phyloP scores from a whole-genome alignment of 92 coral and sea anemone species.

The Porites evermanni region DNA sequence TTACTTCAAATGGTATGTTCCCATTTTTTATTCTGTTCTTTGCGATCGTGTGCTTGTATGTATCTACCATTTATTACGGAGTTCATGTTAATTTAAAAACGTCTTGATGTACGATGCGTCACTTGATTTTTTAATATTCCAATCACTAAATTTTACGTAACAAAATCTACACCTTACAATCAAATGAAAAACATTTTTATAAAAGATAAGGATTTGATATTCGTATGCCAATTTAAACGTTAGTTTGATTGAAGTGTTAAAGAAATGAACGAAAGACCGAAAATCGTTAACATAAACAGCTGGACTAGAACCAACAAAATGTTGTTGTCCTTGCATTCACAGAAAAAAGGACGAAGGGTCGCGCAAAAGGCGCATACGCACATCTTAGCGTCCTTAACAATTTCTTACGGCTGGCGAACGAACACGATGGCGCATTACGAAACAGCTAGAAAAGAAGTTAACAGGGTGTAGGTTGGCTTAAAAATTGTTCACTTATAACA shows the following conservation, averaged over 20 bases:
- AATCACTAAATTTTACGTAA: not conserved
- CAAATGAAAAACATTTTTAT: not conserved
- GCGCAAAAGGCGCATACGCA: not conserved
- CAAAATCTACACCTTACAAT: too few species aligned
- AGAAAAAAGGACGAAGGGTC: not conserved
- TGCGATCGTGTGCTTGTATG: not conserved
- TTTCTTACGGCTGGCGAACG: not conserved
- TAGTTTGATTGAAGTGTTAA: not conserved
- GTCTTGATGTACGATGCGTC: too few species aligned
- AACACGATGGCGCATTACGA: not conserved
- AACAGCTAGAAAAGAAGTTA: not conserved
- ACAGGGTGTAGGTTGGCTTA: not conserved
- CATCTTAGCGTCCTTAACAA: not conserved
- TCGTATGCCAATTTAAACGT: not conserved
- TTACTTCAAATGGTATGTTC: constrained; percentile 15
- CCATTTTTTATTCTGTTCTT: not conserved
- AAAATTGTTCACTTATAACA: not conserved
- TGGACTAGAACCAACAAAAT: not conserved
- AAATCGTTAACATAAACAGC: not conserved
- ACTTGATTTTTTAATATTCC: too few species aligned
- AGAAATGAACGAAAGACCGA: not conserved
- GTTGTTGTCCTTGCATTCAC: not conserved
- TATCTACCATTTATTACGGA: too few species aligned
- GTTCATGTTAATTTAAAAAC: too few species aligned
- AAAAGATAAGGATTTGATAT: not conserved